Evolutionary conservation across 2,888 invertebrate species (phyloP).

Genomic region (Pecten maximus): DNA sequence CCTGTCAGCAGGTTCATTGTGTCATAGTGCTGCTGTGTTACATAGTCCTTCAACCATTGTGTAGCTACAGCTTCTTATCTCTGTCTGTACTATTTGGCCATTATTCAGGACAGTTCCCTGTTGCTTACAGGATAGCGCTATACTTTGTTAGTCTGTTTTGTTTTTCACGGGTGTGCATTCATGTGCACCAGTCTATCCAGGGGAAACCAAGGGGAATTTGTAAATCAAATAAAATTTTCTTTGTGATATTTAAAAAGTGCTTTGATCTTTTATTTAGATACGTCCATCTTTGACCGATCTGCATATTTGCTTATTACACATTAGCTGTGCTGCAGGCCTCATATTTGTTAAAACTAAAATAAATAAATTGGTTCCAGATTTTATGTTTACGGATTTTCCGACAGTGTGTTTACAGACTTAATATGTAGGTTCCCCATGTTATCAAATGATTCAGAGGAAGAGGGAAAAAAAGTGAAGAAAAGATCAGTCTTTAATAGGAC

Average conservation of each 20-base stretch:
- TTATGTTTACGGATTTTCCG: no score
- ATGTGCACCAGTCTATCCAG: neutral
- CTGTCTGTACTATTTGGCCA: conserved; percentile 57
- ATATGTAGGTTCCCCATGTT: no score
- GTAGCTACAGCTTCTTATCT: conserved; percentile 45
- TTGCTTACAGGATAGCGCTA: conserved; percentile 74
- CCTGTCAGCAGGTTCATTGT: neutral
- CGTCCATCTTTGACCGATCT: no score
- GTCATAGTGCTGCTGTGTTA: neutral
- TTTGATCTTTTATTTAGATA: neutral
- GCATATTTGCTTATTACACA: no score
- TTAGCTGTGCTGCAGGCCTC: no score
- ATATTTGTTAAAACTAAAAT: no score
- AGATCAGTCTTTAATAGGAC: no score
- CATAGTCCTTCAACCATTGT: neutral
- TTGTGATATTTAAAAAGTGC: neutral
- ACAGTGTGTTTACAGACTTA: no score
- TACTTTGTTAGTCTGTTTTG: neutral
- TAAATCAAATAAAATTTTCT: conserved; percentile 28
- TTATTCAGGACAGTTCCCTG: conserved; percentile 76
- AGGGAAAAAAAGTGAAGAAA: no score
- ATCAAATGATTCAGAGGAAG: no score
- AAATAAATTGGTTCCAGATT: no score
- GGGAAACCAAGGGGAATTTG: conserved; percentile 9
- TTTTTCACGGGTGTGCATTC: neutral